A percentile compares a stretch with the other conserved stretches of the same genome.
phyloP scores from a whole-genome alignment of 2,797 vertebrate genomes.

The Chiloscyllium punctatum region DNA sequence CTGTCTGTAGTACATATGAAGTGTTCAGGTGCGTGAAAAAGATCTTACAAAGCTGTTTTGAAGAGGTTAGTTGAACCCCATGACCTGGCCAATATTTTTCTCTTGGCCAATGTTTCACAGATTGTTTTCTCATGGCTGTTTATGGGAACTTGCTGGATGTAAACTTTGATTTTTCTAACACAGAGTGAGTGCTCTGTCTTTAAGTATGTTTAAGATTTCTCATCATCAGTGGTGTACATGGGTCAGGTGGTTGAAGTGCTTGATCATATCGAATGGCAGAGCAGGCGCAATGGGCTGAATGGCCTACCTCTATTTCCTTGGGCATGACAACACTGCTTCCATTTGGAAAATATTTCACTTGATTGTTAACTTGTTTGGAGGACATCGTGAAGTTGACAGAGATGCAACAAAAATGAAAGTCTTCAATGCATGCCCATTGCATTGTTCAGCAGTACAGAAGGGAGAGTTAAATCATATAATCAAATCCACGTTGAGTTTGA shows the following conservation, averaged over 20 bases:
- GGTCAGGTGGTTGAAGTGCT: too few species aligned
- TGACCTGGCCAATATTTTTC: background rate
- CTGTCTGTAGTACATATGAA: background rate
- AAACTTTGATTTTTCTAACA: background rate
- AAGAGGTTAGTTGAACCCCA: background rate
- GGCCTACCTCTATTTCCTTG: background rate
- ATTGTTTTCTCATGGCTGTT: background rate
- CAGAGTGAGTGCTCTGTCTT: too few species aligned
- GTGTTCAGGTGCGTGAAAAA: background rate
- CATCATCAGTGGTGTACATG: too few species aligned
- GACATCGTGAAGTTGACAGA: background rate
- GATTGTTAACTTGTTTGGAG: background rate
- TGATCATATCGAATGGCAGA: too few species aligned
- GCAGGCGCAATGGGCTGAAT: too few species aligned
- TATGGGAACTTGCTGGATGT: background rate
- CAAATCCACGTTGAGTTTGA: background rate
- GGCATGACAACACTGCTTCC: background rate
- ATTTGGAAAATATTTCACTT: background rate
- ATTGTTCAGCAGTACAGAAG: background rate
- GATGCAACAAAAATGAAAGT: background rate
- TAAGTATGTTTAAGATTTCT: too few species aligned
- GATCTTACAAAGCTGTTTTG: background rate
- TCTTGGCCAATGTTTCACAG: background rate
- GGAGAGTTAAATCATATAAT: background rate
- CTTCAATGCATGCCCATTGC: background rate